Evolutionary conservation across 2,797 vertebrate genomes (phyloP).

Genomic region (Pseudopleuronectes americanus): DNA sequence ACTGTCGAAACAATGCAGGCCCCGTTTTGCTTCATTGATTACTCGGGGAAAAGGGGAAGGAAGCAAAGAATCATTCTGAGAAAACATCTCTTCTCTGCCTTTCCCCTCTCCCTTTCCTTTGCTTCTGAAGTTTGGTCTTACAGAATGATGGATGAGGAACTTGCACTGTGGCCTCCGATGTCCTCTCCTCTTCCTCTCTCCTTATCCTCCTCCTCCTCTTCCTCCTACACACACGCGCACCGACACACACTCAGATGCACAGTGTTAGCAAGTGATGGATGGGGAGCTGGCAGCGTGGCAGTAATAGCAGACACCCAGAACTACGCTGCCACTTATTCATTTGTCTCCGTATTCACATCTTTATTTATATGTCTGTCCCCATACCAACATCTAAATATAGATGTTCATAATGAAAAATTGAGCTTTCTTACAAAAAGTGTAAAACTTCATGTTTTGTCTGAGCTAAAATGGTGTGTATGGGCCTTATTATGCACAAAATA

Average conservation of each 20-base stretch:
- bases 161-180: slow-evolving; percentile 75
- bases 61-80: slow-evolving; percentile 70
- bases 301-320: slow-evolving; percentile 74
- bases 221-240: slow-evolving; percentile 38
- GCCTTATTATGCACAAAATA: not conserved
- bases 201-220: slow-evolving; percentile 65
- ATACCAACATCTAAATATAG: slow-evolving; percentile 64
- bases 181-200: slow-evolving; percentile 71
- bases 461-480: not conserved
- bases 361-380: slow-evolving; percentile 60
- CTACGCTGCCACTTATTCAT: slow-evolving; percentile 70
- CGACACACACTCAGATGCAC: slow-evolving; percentile 34
- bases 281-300: slow-evolving; percentile 72
- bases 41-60: slow-evolving; percentile 59
- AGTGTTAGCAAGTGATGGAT: slow-evolving; percentile 80
- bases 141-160: slow-evolving; percentile 75
- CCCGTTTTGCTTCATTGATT: slow-evolving; percentile 63
- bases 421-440: slow-evolving; percentile 12
- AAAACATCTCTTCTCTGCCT: slow-evolving; percentile 67
- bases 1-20: slow-evolving; percentile 51
- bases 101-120: slow-evolving; percentile 42
- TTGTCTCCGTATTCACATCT: slow-evolving; percentile 63
- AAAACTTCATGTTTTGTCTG: not conserved
- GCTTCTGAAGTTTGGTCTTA: slow-evolving; percentile 62
- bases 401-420: slow-evolving; percentile 7